A percentile compares a stretch with the other conserved stretches of the same genome.
These are phyloP conservation scores for Lasioglossum lativentre DNA, from an alignment of 2,888 invertebrate species.

Conservation along the genomic window DNA sequence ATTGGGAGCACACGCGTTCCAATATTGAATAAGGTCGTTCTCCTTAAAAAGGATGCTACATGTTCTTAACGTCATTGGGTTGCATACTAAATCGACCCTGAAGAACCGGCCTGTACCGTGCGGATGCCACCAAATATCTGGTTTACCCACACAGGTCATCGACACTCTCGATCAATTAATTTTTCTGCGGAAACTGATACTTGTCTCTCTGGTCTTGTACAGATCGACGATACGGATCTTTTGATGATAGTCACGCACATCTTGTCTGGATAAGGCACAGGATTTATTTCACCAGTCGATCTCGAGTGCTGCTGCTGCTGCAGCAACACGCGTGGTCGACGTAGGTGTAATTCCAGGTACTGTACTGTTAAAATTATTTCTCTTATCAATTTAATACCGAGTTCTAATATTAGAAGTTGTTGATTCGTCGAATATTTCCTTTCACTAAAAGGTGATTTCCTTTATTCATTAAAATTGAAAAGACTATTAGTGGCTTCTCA, in stretches of 20 bases:
- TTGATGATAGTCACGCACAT: slow-evolving; percentile 57
- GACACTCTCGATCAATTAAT: slow-evolving; percentile 67
- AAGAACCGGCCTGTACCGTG: slow-evolving; percentile 33
- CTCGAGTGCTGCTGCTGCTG: slow-evolving; percentile 6
- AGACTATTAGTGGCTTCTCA: neutral
- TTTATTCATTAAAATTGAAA: neutral
- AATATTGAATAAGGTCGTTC: neutral
- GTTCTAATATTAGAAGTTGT: neutral
- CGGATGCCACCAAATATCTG: slow-evolving; percentile 52
- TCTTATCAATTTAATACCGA: neutral
- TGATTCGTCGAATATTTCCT: neutral
- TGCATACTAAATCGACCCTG: slow-evolving; percentile 14
- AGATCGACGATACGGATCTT: slow-evolving; percentile 55
- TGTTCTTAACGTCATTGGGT: slow-evolving; percentile 1
- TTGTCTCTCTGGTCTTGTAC: slow-evolving; percentile 44
- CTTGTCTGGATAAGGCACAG: slow-evolving; percentile 32
- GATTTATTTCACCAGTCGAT: slow-evolving; percentile 39
- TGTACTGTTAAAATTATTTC: neutral
- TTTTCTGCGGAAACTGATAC: slow-evolving; percentile 69
- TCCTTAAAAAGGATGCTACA: neutral
- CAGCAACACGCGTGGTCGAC: neutral
- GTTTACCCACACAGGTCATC: slow-evolving; percentile 67
- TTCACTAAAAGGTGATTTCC: neutral
- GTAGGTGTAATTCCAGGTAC: neutral
- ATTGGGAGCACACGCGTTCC: neutral